These are phyloP conservation scores for Caenorhabditis afra DNA, from an alignment of 2,888 invertebrate species.

Conservation along the genomic window DNA sequence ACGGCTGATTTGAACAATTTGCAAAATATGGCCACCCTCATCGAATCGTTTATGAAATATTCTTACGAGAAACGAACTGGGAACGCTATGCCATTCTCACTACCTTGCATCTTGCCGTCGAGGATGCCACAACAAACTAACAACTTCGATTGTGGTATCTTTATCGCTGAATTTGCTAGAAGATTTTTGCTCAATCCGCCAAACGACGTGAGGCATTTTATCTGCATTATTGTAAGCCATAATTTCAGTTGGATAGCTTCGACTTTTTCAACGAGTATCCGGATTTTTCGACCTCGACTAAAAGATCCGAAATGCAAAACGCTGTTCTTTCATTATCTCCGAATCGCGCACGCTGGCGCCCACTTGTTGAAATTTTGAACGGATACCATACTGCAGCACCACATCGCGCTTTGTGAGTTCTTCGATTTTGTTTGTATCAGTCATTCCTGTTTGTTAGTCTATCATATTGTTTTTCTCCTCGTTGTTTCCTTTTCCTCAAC, in stretches of 20 bases:
- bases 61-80: conserved; percentile 61
- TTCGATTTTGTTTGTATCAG: no score
- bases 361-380: conserved; percentile 57
- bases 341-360: conserved; percentile 57
- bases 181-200: conserved; percentile 74
- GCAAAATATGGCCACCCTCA: conserved; percentile 63
- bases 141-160: conserved; percentile 75
- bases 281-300: conserved; percentile 66
- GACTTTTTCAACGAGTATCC: conserved; percentile 71
- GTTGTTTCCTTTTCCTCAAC: no score
- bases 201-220: conserved; percentile 69
- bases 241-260: conserved; percentile 67
- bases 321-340: conserved; percentile 71
- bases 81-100: conserved; percentile 27
- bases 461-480: no score
- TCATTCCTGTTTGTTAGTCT: no score
- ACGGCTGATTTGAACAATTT: conserved; percentile 67
- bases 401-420: conserved; percentile 52
- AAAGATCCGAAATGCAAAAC: conserved; percentile 71
- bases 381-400: conserved; percentile 58
- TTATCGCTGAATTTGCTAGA: conserved; percentile 73
- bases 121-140: conserved; percentile 69
- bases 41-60: conserved; percentile 71
- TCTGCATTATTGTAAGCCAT: background rate
- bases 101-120: conserved; percentile 52